These are phyloP conservation scores for Sarcophaga caerulescens DNA, from an alignment of 2,888 invertebrate genomes.

Conservation along the genomic window DNA sequence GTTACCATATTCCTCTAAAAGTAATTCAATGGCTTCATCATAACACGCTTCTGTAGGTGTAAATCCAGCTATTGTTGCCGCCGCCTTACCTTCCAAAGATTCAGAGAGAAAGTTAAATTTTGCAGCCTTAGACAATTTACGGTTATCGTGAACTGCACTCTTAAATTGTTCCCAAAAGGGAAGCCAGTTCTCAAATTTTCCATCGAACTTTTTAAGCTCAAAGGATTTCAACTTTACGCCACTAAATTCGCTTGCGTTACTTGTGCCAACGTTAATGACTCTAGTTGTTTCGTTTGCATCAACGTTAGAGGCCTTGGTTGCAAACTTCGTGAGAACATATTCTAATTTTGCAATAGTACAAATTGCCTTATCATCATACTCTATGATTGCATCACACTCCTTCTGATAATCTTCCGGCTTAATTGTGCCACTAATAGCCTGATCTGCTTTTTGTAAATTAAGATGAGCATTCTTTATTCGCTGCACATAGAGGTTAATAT, in stretches of 20 bases:
- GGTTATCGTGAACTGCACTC: conserved; percentile 56
- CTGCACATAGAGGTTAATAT: conserved; percentile 14
- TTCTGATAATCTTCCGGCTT: conserved; percentile 35
- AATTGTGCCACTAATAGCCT: conserved; percentile 22
- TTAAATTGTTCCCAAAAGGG: conserved; percentile 66
- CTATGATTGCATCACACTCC: conserved; percentile 45
- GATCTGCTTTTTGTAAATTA: conserved; percentile 52
- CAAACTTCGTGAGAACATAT: conserved; percentile 25
- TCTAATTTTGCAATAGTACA: conserved; percentile 39
- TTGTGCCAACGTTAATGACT: neutral
- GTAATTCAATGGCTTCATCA: conserved; percentile 49
- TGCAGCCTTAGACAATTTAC: conserved; percentile 38
- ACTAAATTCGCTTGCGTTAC: neutral
- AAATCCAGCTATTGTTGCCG: conserved; percentile 52
- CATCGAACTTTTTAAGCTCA: conserved; percentile 48
- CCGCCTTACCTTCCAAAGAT: conserved; percentile 47
- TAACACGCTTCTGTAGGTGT: conserved; percentile 51
- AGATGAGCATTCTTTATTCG: conserved; percentile 40
- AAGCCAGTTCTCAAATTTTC: conserved; percentile 37
- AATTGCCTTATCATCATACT: conserved; percentile 51
- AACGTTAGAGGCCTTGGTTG: too few species aligned
- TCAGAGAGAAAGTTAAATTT: conserved; percentile 62
- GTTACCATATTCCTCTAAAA: conserved; percentile 56
- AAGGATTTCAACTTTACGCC: conserved; percentile 52
- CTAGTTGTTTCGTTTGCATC: too few species aligned